phyloP scores from a whole-genome alignment of 2,888 invertebrate species.

The Oxycera nigricornis region DNA sequence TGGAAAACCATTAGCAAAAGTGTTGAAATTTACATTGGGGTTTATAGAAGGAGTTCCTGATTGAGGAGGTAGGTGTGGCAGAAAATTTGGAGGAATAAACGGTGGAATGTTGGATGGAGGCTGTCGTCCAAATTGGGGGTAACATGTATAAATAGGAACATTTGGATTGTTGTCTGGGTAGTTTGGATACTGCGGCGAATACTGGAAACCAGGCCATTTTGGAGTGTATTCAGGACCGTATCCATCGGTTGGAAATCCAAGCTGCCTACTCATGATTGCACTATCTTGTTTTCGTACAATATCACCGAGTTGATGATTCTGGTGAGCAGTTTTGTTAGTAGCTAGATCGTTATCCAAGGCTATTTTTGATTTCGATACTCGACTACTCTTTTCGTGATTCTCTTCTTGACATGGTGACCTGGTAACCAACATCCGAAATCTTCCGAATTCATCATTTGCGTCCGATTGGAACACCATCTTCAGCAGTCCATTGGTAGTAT shows the following conservation, averaged over 20 bases:
- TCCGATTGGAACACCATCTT: constrained; percentile 63
- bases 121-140: background rate
- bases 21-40: background rate
- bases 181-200: background rate
- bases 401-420: constrained; percentile 59
- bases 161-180: background rate
- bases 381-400: background rate
- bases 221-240: background rate
- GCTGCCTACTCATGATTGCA: constrained; percentile 5
- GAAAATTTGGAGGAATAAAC: background rate
- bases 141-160: constrained; percentile 1
- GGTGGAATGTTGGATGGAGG: background rate
- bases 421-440: constrained; percentile 65
- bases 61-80: background rate
- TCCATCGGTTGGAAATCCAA: background rate
- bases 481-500: constrained; percentile 62
- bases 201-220: background rate
- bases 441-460: constrained; percentile 54
- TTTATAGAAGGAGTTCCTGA: background rate
- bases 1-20: background rate
- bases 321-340: background rate
- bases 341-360: background rate
- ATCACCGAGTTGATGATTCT: background rate
- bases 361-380: background rate
- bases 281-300: too few relatives aligned